Percentiles rank a stretch among this genome's conserved stretches.
phyloP scores from a whole-genome alignment of 2,888 invertebrate genomes.

The Anagyrus pseudococci region DNA sequence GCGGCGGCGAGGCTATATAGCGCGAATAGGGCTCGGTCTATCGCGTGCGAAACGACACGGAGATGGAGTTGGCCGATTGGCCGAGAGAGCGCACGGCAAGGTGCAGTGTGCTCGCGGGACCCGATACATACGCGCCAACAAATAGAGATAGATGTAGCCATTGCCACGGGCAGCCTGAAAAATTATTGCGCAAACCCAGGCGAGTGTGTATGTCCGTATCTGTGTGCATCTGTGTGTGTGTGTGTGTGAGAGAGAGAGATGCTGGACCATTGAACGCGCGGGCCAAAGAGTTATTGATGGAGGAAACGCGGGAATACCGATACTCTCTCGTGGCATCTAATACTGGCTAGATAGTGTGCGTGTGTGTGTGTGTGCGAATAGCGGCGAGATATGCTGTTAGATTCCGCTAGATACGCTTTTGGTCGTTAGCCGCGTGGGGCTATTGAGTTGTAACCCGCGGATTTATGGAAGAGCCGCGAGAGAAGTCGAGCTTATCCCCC shows the following conservation, averaged over 20 bases:
- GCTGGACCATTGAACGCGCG: too few species aligned
- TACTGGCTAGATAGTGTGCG: too few species aligned
- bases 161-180: background rate
- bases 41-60: conserved; percentile 29
- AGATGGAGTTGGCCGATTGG: conserved; percentile 25
- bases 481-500: too few species aligned
- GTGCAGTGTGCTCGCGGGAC: too few species aligned
- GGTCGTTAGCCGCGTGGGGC: too few species aligned
- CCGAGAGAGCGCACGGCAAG: background rate
- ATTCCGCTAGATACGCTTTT: too few species aligned
- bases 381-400: too few species aligned
- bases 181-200: background rate
- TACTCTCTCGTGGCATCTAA: background rate
- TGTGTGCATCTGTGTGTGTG: too few species aligned
- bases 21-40: background rate
- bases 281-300: conserved; percentile 13
- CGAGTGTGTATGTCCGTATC: too few species aligned
- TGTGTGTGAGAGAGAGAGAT: conserved; percentile 1
- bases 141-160: conserved; percentile 19
- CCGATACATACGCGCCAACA: conserved; percentile 12
- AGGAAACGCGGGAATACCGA: conserved; percentile 7
- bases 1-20: background rate
- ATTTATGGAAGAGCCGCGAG: too few species aligned
- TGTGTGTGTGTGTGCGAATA: too few species aligned
- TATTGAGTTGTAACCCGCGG: too few species aligned